Conservation (phyloP, 1,140 invertebrate genomes). For the Heterodera schachtii region DNA sequence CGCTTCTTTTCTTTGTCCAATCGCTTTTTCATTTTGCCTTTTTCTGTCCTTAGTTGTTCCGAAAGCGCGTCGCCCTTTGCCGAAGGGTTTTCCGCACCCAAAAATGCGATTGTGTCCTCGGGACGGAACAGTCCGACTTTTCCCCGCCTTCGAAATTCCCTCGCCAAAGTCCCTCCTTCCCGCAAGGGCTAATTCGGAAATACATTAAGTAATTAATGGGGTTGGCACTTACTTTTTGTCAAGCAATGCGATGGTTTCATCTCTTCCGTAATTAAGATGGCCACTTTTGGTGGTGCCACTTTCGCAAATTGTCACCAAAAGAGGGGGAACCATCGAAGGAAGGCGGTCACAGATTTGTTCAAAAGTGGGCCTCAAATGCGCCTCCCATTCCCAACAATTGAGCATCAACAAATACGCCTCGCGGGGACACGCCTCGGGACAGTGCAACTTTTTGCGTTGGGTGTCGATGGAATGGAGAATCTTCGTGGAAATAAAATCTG, state of each 20-base stretch:
- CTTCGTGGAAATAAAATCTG: conserved; percentile 68
- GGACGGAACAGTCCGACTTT: conserved; percentile 88
- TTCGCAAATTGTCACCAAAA: conserved; percentile 78
- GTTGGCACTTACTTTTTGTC: conserved; percentile 77
- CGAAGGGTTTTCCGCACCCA: conserved; percentile 69
- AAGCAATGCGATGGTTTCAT: conserved; percentile 88
- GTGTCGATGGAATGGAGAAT: conserved; percentile 93
- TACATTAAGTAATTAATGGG: not conserved
- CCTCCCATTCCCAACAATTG: conserved; percentile 92
- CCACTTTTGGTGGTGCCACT: conserved; percentile 67
- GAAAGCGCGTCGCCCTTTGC: conserved; percentile 19
- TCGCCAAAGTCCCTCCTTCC: conserved; percentile 73
- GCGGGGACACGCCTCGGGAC: conserved; percentile 89
- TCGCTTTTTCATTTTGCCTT: conserved; percentile 27
- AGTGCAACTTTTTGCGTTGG: conserved; percentile 78
- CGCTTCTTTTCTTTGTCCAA: conserved; percentile 41
- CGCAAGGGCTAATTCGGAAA: not conserved
- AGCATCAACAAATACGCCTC: conserved; percentile 89
- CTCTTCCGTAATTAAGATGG: conserved; percentile 80
- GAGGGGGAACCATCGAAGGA: conserved; percentile 81
- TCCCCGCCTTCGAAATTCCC: conserved; percentile 80
- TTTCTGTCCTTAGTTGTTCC: conserved; percentile 6
- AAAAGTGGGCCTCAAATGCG: conserved; percentile 85
- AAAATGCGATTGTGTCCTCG: conserved; percentile 81
- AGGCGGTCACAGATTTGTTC: conserved; percentile 78